Conservation (phyloP, 2,113 vertebrate species). For the Mastomys coucha region DNA sequence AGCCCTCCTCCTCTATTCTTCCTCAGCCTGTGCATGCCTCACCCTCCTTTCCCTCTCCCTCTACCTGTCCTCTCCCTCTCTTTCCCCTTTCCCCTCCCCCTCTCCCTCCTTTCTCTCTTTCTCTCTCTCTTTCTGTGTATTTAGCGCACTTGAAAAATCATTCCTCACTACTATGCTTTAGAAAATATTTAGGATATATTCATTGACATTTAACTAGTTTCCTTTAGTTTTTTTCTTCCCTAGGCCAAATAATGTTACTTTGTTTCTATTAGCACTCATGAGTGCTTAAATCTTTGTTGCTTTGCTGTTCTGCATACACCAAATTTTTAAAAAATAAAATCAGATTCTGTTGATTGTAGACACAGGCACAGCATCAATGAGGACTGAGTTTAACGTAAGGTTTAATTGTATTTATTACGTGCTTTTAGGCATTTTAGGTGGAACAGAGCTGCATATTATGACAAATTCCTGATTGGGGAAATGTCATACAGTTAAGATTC, state of each 20-base stretch:
- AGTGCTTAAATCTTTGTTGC: not conserved
- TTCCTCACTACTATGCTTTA: not conserved
- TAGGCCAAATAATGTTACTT: constrained; percentile 23
- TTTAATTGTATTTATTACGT: not conserved
- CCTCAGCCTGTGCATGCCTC: not conserved
- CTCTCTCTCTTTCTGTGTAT: not conserved
- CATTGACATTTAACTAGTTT: not conserved
- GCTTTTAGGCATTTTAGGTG: not conserved
- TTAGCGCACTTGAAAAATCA: not conserved
- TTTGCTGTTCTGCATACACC: not conserved
- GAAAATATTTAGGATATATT: constrained; percentile 32
- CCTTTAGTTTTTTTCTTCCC: not conserved
- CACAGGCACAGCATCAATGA: not conserved
- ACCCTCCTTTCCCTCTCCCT: too few relatives aligned
- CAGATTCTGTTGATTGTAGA: not conserved
- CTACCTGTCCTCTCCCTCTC: too few relatives aligned
- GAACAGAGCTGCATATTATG: not conserved
- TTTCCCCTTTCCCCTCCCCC: too few relatives aligned
- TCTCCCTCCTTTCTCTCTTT: too few relatives aligned
- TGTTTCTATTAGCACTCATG: not conserved
- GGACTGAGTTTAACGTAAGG: not conserved
- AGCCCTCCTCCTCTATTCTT: not conserved
- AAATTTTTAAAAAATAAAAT: constrained; percentile 10
- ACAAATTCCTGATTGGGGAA: not conserved
- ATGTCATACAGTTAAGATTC: not conserved